Evolutionary conservation across 1,140 invertebrate species (phyloP), one percentile per base, ranked within the genome.

Genomic region (Zaprionus capensis): DNA sequence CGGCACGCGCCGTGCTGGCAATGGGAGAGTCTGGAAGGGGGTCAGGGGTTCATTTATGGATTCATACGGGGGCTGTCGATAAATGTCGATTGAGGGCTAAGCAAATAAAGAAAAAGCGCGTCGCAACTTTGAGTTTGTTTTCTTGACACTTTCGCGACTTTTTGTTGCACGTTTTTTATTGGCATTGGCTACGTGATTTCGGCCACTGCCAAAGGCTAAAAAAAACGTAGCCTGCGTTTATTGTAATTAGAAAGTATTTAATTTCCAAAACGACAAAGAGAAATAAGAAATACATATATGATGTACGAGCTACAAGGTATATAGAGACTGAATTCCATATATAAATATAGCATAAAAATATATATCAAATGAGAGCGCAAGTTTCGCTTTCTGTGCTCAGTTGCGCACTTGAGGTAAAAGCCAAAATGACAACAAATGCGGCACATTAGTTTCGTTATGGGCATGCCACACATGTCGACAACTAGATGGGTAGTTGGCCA

Each of bases 161-260:
- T 14, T 41, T 36, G 53, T 24, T n/a, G 53, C 1, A 38, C 55
- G 26, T 62, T 15, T 68, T 71, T 55, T 53, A 77, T 73, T 81
- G 82, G 76, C 82, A 86, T 77, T 87, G 83, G 74, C 80, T 88
- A 87, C 83, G 83, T 87, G 83, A 88, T 86, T 86, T 83, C 61
- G 76, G 77, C 64, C 49, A 76, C 70, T 61, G 78, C 74, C 78
- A 77, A 74, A 80, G 78, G 63, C 75, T 74, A 72, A 65, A 58
- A 58, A 63, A 44, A 44, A 64, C 34, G 62, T 80, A 78, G 85
- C 75, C 84, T 81, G 81, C 78, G 81, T 88, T 88, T 88, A 88
- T 88, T 88, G 85, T 88, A 88, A 88, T 88, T 88, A 88, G 85
- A 88, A 88, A 88, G 85, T 88, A 88, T 88, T 88, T 88, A 88